A percentile compares a stretch with the other conserved stretches of the same genome.
These are phyloP conservation scores for Hydractinia symbiolongicarpus DNA, from an alignment of 30 jellyfish, hydroid and myxozoan species.

Conservation along the genomic window DNA sequence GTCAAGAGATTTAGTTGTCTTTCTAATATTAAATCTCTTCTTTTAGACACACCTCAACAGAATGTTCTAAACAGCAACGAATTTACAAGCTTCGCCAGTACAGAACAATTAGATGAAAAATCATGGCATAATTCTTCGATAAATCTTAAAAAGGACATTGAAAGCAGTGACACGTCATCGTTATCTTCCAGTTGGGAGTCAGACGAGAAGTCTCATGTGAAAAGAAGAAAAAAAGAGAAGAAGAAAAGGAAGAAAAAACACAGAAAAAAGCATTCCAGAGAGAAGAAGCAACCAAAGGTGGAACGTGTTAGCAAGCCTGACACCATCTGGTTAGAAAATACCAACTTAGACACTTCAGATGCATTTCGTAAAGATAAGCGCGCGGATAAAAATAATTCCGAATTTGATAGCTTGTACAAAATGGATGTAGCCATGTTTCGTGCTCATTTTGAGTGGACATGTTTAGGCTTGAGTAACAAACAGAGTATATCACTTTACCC, in stretches of 20 bases:
- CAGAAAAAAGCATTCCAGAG: slow-evolving; percentile 17
- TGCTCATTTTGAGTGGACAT: slow-evolving; percentile 19
- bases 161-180: neutral
- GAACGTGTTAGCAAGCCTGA: slow-evolving; percentile 48
- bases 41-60: no score
- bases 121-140: no score
- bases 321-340: slow-evolving; percentile 72
- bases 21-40: no score
- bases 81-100: no score
- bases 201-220: neutral
- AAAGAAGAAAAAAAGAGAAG: neutral
- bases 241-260: slow-evolving; percentile 2
- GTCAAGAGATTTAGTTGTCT: no score
- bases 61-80: no score
- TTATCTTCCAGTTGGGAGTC: slow-evolving; percentile 18
- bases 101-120: no score
- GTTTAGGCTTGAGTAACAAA: slow-evolving; percentile 55
- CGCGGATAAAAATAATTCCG: slow-evolving; percentile 46
- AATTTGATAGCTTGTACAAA: slow-evolving; percentile 58
- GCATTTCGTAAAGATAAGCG: slow-evolving; percentile 50
- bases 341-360: slow-evolving; percentile 35
- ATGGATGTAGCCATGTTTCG: slow-evolving; percentile 57
- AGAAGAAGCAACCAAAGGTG: slow-evolving; percentile 8
- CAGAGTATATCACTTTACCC: slow-evolving; percentile 30
- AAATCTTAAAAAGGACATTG: no score